Base-by-base conservation (phyloP, 2,888 invertebrate genomes). In the Aporophyla lueneburgensis region DNA sequence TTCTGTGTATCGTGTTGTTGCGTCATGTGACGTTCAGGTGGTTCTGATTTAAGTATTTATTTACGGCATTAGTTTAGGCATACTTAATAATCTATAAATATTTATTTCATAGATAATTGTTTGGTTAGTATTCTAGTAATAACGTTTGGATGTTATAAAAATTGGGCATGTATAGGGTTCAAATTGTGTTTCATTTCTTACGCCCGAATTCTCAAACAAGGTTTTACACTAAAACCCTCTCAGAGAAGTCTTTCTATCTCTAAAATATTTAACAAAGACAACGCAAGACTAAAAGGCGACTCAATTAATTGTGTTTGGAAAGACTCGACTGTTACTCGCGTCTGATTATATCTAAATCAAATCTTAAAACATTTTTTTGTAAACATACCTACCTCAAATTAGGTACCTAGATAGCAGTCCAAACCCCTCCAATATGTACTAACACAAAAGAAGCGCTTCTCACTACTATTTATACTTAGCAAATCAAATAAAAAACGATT, bases 11-110 rank as follows among this genome's bases (percentile, higher is more conserved):
- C 53, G 24, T 10, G 46, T 49, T 82, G 61, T 77, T 83, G 66
- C 56, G 53, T 80, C 83, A 80, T 53, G 10, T 58, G 78, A 58
- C 16, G 82, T 78, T 71, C 83, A 83, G 54, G 61, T 83, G 56
- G 33, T 70, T 67, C 62, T n/a, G 14, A 43, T 72, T 67, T 67
- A 67, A 66, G 21, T 66, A 69, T 82, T 53, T 67, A 70, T 76
- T 33, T 81, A 16, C 16, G 19, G 49, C 63, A 43, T 19, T 33
- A 16, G 27, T 76, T 21, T 59, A 21, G 10, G 33, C 6, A 56
- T 56, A 24, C 54, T 12, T n/a, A 54, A n/a, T 54, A 10, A 53
- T 10, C 53, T n/a, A 33, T 33, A 9, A 43, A 5, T 54, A 54
- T 12, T 1, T 54, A n/a, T n/a, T 54, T 54, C n/a, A 54, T 54